phyloP scores from a whole-genome alignment of 2,888 invertebrate species.

The Pheosia tremula region DNA sequence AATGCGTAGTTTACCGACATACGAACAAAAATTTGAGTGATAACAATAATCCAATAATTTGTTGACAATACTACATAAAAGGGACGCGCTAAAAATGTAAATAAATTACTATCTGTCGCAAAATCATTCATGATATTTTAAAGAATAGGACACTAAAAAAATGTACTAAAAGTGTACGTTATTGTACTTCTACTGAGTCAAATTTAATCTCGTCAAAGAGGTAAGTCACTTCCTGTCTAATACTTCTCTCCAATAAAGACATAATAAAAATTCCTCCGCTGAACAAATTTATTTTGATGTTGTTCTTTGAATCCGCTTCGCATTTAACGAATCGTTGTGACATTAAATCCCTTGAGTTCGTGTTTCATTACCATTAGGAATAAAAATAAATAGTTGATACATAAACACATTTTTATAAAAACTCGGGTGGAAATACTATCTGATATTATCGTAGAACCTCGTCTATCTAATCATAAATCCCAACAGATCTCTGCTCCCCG shows the following conservation, averaged over 20 bases:
- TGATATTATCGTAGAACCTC: neutral
- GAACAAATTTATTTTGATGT: slow-evolving; percentile 36
- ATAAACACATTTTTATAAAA: neutral
- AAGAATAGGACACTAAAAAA: slow-evolving; percentile 7
- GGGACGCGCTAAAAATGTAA: neutral
- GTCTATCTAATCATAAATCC: neutral
- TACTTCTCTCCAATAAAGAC: slow-evolving; percentile 29
- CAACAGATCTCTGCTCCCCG: neutral
- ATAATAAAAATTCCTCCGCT: slow-evolving; percentile 33
- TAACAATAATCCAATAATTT: neutral
- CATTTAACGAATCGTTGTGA: slow-evolving; percentile 19
- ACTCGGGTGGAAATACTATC: neutral
- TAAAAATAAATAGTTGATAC: neutral
- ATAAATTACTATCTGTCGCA: neutral
- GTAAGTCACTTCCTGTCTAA: slow-evolving; percentile 30
- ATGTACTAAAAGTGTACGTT: slow-evolving; percentile 3
- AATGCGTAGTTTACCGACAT: no score
- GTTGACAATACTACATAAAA: neutral
- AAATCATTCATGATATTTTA: neutral
- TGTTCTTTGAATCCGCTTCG: slow-evolving; percentile 29
- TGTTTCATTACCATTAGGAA: slow-evolving; percentile 6
- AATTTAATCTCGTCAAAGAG: slow-evolving; percentile 39
- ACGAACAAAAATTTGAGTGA: no score
- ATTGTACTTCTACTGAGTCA: slow-evolving; percentile 16
- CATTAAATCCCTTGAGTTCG: slow-evolving; percentile 6